Evolutionary conservation across 64 coral and sea anemone species (phyloP).

Genomic region (Montipora cactus): DNA sequence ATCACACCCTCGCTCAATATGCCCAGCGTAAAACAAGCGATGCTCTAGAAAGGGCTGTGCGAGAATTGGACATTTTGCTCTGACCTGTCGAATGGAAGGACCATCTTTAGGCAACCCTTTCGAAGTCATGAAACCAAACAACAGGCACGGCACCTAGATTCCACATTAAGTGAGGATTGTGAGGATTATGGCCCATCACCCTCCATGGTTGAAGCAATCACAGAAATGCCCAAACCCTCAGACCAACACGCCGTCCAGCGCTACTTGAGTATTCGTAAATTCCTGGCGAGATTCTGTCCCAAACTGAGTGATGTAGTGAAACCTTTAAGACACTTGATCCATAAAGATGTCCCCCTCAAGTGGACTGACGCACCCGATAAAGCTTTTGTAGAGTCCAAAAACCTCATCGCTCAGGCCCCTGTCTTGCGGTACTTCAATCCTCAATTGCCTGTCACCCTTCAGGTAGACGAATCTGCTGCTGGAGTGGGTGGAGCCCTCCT

Average conservation of each 20-base stretch:
- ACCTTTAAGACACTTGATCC: constrained; percentile 41
- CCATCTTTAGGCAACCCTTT: too few relatives aligned
- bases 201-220: constrained; percentile 56
- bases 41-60: too few relatives aligned
- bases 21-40: too few relatives aligned
- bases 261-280: constrained; percentile 46
- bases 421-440: neutral
- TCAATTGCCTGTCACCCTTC: neutral
- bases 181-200: neutral
- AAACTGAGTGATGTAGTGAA: constrained; percentile 36
- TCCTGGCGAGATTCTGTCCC: constrained; percentile 52
- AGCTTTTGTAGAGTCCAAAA: constrained; percentile 50
- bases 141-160: too few relatives aligned
- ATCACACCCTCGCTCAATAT: too few relatives aligned
- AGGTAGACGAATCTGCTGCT: constrained; percentile 42
- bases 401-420: neutral
- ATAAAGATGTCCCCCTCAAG: constrained; percentile 25
- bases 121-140: too few relatives aligned
- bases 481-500: constrained; percentile 43
- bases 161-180: too few relatives aligned
- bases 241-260: constrained; percentile 44
- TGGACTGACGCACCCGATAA: constrained; percentile 43
- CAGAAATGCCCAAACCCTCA: constrained; percentile 29
- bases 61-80: too few relatives aligned
- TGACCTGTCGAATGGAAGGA: too few relatives aligned